Evolutionary conservation across 2,113 vertebrate species (phyloP).

Genomic region (Pelmatolapia mariae): DNA sequence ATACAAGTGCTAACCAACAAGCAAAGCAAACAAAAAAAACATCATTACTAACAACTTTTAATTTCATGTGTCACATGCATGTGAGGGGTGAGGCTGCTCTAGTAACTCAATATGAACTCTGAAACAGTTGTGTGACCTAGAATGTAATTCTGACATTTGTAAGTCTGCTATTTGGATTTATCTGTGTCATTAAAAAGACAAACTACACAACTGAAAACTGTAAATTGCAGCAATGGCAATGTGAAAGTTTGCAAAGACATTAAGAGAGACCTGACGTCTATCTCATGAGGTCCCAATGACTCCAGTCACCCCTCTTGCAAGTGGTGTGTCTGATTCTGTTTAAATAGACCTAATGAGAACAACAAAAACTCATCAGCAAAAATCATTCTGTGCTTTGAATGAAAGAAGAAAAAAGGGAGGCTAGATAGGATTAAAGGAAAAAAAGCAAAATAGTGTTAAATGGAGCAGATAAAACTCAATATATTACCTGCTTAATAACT

Average conservation of each 20-base stretch:
- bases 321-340: neutral
- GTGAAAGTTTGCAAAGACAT: neutral
- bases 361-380: neutral
- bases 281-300: neutral
- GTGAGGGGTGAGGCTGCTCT: neutral
- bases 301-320: neutral
- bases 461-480: neutral
- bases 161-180: neutral
- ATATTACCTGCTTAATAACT: neutral
- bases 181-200: neutral
- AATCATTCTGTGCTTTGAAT: neutral
- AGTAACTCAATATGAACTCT: neutral
- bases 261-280: neutral
- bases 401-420: neutral
- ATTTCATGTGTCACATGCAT: neutral
- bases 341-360: neutral
- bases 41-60: neutral
- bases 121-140: neutral
- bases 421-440: neutral
- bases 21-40: neutral
- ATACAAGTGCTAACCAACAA: neutral
- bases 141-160: neutral
- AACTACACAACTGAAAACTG: neutral
- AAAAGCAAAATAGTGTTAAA: neutral
- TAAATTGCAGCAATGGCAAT: neutral